Evolutionary conservation across 2,113 vertebrate genomes (phyloP).

Genomic region (Dryoscopus gambensis): DNA sequence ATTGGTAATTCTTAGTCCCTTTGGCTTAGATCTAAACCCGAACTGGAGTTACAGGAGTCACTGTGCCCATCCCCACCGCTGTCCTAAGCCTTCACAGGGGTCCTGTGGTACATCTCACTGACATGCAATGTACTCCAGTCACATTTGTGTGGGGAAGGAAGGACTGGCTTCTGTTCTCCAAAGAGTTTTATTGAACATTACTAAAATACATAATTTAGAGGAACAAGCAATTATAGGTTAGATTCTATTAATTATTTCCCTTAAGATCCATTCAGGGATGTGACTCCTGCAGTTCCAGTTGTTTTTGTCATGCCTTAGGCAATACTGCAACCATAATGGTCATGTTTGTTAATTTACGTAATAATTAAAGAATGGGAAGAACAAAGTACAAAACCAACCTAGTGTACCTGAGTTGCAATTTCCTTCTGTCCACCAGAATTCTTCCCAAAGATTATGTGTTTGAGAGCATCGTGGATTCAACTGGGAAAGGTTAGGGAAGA

Average conservation of each 20-base stretch:
- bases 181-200: not conserved
- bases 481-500: not conserved
- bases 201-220: not conserved
- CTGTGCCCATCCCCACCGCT: not conserved
- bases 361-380: not conserved
- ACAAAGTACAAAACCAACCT: not conserved
- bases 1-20: not conserved
- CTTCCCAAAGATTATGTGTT: not conserved
- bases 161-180: not conserved
- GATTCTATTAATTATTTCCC: not conserved
- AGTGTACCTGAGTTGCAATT: not conserved
- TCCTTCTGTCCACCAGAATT: not conserved
- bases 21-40: not conserved
- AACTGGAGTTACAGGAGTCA: not conserved
- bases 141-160: not conserved
- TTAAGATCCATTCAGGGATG: not conserved
- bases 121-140: not conserved
- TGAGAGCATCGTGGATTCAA: not conserved
- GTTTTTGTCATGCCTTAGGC: not conserved
- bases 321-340: not conserved
- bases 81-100: not conserved
- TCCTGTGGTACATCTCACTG: not conserved
- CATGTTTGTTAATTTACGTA: not conserved
- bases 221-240: not conserved
- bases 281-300: not conserved